A percentile compares a stretch with the other conserved stretches of the same genome.
Evolutionary conservation across 1,140 invertebrate species (phyloP).

Genomic region (Aphelinus certus): DNA sequence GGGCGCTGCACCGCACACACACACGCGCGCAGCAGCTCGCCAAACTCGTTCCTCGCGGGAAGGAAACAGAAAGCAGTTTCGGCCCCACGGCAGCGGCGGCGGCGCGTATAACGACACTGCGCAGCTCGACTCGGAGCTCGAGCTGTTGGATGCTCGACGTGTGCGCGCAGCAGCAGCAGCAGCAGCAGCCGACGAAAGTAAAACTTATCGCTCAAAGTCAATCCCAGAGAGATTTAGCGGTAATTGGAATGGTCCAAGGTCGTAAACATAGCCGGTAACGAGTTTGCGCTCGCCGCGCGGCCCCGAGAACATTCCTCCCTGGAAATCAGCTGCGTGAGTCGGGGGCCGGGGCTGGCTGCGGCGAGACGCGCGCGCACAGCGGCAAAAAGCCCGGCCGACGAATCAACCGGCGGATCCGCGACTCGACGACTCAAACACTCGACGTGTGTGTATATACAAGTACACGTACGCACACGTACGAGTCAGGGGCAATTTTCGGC

Average conservation of each 20-base stretch:
- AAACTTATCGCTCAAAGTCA: constrained; percentile 45
- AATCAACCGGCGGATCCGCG: constrained; percentile 36
- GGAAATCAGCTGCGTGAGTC: constrained; percentile 34
- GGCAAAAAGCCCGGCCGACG: constrained; percentile 27
- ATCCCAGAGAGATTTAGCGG: constrained; percentile 44
- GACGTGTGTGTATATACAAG: neutral
- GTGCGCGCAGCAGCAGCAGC: neutral
- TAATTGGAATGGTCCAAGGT: constrained; percentile 43
- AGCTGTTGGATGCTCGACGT: no score
- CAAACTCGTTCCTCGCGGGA: constrained; percentile 13
- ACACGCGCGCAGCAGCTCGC: neutral
- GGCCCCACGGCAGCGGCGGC: constrained; percentile 8
- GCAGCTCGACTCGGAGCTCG: no score
- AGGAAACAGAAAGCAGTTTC: constrained; percentile 31
- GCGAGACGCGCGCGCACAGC: neutral
- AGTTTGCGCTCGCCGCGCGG: constrained; percentile 43
- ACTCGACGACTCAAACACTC: neutral
- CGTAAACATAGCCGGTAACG: constrained; percentile 42
- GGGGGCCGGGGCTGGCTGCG: constrained; percentile 21
- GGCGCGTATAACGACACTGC: constrained; percentile 10
- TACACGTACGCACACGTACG: neutral
- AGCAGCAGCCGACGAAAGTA: constrained; percentile 36
- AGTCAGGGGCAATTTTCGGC: constrained; percentile 25
- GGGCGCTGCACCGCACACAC: neutral
- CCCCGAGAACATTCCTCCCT: constrained; percentile 37